Evolutionary conservation across 2,113 vertebrate species (phyloP).

Genomic region (Podiceps cristatus): DNA sequence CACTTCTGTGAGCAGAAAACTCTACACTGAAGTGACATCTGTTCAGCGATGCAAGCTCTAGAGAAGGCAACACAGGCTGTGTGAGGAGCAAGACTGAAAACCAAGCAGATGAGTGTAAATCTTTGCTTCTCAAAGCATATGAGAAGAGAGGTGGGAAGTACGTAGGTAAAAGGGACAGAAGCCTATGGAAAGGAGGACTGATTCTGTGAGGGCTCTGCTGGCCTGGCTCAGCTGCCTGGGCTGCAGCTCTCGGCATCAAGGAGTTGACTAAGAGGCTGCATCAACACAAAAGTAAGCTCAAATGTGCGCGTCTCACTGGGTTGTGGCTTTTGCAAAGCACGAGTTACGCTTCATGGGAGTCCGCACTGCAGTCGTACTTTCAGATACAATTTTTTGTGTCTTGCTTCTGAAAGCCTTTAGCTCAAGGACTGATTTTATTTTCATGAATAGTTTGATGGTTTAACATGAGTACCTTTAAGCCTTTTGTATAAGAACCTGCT

Average conservation of each 20-base stretch:
- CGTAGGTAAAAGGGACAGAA: fast-evolving
- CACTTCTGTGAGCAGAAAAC: not conserved
- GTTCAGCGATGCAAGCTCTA: not conserved
- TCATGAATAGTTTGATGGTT: slow-evolving; percentile 39
- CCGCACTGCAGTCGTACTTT: not conserved
- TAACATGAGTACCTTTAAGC: not conserved
- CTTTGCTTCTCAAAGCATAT: not conserved
- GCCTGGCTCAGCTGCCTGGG: fast-evolving
- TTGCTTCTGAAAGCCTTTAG: not conserved
- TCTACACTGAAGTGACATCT: fast-evolving
- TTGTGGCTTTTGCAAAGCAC: not conserved
- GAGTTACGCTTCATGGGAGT: not conserved
- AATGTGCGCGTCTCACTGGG: not conserved
- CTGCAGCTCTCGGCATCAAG: not conserved
- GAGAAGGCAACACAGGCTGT: not conserved
- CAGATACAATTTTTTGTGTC: not conserved
- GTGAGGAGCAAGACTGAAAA: not conserved
- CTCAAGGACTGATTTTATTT: slow-evolving; percentile 2
- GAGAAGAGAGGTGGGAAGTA: not conserved
- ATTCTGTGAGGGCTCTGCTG: fast-evolving
- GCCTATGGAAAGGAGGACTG: not conserved
- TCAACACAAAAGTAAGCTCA: not conserved
- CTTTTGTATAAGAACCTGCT: not conserved
- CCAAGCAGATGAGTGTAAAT: too few species aligned
- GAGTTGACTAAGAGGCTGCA: not conserved